Conservation (phyloP, 2,888 invertebrate genomes). For the Heliconius aoede region DNA sequence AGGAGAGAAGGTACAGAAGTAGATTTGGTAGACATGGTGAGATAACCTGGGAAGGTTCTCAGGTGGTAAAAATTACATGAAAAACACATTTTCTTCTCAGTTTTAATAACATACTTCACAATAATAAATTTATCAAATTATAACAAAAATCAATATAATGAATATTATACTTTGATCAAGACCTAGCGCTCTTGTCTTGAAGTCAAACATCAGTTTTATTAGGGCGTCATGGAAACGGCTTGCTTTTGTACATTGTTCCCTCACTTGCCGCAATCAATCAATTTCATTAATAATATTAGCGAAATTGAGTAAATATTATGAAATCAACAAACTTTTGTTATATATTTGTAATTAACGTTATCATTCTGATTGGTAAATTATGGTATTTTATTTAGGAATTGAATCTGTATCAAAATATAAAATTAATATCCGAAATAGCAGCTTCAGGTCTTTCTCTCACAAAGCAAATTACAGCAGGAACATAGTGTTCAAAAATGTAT, state of each 20-base stretch:
- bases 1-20: no score
- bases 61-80: no score
- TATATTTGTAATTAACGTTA: no score
- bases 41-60: no score
- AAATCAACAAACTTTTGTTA: conserved; percentile 13
- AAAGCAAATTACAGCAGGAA: neutral
- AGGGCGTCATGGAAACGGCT: conserved; percentile 11
- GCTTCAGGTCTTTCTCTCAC: no score
- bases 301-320: conserved; percentile 16
- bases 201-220: conserved; percentile 1
- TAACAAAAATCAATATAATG: conserved; percentile 16
- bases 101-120: neutral
- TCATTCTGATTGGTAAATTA: neutral
- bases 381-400: neutral
- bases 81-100: neutral
- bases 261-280: neutral
- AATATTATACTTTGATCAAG: conserved; percentile 18
- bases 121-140: neutral
- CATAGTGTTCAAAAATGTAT: neutral
- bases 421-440: no score
- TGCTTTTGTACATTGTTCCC: conserved; percentile 9
- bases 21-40: no score
- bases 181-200: conserved; percentile 7
- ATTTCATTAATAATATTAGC: neutral
- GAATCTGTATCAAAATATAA: neutral